Evolutionary conservation across 1,140 invertebrate species (phyloP).

Genomic region (Nomia melanderi): DNA sequence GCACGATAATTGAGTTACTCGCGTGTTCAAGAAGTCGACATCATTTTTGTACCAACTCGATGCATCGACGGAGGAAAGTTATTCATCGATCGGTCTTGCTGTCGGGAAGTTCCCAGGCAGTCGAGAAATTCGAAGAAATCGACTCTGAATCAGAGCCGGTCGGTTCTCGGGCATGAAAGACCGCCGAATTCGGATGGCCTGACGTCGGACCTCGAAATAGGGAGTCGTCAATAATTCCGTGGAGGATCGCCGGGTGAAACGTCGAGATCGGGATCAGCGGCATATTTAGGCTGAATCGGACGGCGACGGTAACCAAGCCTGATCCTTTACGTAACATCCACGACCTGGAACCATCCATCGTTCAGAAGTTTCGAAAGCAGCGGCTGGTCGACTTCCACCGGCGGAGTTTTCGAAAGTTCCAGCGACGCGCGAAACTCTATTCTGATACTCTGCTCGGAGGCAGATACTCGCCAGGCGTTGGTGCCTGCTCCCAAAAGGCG

Average conservation of each 20-base stretch:
- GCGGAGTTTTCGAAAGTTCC: slow-evolving; percentile 58
- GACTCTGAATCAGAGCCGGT: neutral
- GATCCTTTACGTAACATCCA: slow-evolving; percentile 59
- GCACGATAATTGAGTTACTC: too few relatives aligned
- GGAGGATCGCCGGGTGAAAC: neutral
- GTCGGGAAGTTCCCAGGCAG: neutral
- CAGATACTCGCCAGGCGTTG: slow-evolving; percentile 46
- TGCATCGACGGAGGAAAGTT: neutral
- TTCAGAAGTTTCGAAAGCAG: slow-evolving; percentile 59
- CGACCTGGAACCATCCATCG: slow-evolving; percentile 57
- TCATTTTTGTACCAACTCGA: neutral
- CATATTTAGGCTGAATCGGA: slow-evolving; percentile 47
- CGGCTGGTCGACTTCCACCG: slow-evolving; percentile 51
- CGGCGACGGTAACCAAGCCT: slow-evolving; percentile 19
- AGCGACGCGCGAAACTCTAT: slow-evolving; percentile 56
- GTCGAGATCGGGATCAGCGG: slow-evolving; percentile 16
- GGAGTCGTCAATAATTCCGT: slow-evolving; percentile 2
- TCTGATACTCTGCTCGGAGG: slow-evolving; percentile 35
- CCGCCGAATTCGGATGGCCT: too few relatives aligned
- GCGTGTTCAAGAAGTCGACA: too few relatives aligned
- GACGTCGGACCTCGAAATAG: slow-evolving; percentile 20
- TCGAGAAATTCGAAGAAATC: neutral
- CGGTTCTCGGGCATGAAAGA: neutral
- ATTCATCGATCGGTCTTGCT: neutral
- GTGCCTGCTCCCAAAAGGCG: slow-evolving; percentile 53